A percentile compares a stretch with the other conserved stretches of the same genome.
Evolutionary conservation across 2,113 vertebrate species (phyloP).

Genomic region (Tyto alba): DNA sequence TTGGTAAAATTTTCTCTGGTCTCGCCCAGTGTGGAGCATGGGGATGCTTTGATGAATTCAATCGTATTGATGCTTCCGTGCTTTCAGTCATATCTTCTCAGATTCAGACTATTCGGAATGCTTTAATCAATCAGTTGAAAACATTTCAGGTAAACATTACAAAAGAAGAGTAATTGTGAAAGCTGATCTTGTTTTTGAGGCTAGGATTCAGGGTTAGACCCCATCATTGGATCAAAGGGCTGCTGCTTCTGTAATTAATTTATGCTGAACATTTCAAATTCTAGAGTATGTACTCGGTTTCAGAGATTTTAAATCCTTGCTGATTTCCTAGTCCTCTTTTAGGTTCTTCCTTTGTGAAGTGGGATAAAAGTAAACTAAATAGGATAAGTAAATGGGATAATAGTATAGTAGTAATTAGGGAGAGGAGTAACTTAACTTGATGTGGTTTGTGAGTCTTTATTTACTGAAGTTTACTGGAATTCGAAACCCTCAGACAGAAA

Average conservation of each 20-base stretch:
- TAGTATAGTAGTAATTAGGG: neutral
- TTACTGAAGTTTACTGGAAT: neutral
- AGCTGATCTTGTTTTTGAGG: neutral
- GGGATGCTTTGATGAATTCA: constrained; percentile 99
- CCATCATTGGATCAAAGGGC: neutral
- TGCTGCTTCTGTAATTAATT: neutral
- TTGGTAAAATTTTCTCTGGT: constrained; percentile 95
- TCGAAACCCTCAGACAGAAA: neutral
- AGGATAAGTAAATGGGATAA: neutral
- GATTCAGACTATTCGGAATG: constrained; percentile 92
- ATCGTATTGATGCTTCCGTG: constrained; percentile 93
- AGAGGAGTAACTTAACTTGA: neutral
- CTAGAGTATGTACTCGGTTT: neutral
- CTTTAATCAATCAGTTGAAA: constrained; percentile 84
- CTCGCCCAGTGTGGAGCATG: constrained; percentile 94
- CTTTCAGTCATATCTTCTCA: constrained; percentile 97
- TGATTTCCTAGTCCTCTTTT: neutral
- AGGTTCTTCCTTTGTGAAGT: neutral
- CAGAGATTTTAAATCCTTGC: neutral
- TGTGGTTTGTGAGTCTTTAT: neutral
- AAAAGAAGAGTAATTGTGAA: neutral
- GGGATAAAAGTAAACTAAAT: neutral
- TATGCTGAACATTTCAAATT: neutral
- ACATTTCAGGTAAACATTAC: constrained; percentile 81
- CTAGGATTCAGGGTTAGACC: neutral